phyloP scores from a whole-genome alignment of 2,113 vertebrate species.

The Mugil cephalus region DNA sequence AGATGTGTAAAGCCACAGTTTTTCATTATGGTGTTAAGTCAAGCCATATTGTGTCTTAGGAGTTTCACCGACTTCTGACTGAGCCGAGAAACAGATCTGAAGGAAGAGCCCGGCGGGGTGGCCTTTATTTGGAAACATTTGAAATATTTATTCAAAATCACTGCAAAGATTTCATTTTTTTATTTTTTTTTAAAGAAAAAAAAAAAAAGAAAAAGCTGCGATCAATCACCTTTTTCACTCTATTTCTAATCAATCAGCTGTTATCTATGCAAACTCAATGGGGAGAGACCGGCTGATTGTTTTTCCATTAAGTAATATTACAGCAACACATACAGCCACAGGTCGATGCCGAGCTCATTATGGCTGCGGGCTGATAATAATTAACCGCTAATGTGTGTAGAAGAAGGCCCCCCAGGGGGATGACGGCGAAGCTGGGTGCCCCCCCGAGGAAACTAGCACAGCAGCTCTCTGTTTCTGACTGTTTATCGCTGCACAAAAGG shows the following conservation, averaged over 20 bases:
- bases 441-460: conserved; percentile 60
- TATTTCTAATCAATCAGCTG: conserved; percentile 50
- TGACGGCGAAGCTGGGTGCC: conserved; percentile 32
- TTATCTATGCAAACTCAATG: conserved; percentile 64
- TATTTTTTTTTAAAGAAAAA: too few species aligned
- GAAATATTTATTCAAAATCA: background rate
- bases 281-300: conserved; percentile 70
- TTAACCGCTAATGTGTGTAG: conserved; percentile 78
- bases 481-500: conserved; percentile 57
- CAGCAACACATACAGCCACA: conserved; percentile 74
- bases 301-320: conserved; percentile 81
- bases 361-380: conserved; percentile 73
- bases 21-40: conserved; percentile 68
- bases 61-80: conserved; percentile 17
- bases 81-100: conserved; percentile 24
- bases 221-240: conserved; percentile 13
- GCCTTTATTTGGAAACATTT: background rate
- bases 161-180: background rate
- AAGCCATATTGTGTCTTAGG: conserved; percentile 53
- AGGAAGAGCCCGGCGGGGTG: background rate
- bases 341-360: conserved; percentile 82
- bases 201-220: background rate
- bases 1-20: conserved; percentile 70
- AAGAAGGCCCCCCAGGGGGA: conserved; percentile 58
- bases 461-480: conserved; percentile 13